A percentile compares a stretch with the other conserved stretches of the same genome.
Evolutionary conservation across 2,113 vertebrate genomes (phyloP).

Genomic region (Pelvicachromis taeniatus): DNA sequence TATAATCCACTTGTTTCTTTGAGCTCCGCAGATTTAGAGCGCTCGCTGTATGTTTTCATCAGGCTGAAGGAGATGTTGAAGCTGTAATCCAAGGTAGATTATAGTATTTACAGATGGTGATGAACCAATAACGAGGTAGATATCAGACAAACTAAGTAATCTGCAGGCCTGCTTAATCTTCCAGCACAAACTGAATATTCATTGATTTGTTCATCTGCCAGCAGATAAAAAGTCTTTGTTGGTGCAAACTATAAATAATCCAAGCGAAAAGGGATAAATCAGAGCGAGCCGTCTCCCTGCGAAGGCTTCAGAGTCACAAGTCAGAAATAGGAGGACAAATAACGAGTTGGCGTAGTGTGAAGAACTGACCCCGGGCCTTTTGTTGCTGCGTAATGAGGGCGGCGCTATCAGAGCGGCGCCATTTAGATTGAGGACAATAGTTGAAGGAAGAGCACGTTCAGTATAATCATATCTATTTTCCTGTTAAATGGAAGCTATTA

Average conservation of each 20-base stretch:
- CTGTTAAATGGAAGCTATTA: constrained; percentile 62
- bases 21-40: neutral
- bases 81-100: constrained; percentile 52
- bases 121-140: constrained; percentile 9
- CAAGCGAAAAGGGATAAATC: neutral
- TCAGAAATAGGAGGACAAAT: constrained; percentile 23
- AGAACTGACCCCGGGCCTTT: neutral
- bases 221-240: neutral
- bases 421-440: constrained; percentile 55
- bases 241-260: neutral
- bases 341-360: neutral
- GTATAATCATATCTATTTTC: constrained; percentile 63
- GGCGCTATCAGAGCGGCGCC: constrained; percentile 21
- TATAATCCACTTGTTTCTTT: constrained; percentile 22
- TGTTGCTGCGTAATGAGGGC: constrained; percentile 45
- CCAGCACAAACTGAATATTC: constrained; percentile 23
- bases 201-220: neutral
- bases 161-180: constrained; percentile 26
- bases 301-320: neutral
- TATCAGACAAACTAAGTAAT: constrained; percentile 13
- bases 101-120: constrained; percentile 39
- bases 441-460: constrained; percentile 40
- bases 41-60: constrained; percentile 25
- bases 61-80: neutral
- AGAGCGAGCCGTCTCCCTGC: neutral